Evolutionary conservation across 2,113 vertebrate genomes (phyloP).

Genomic region (Drymodes brunneopygia): DNA sequence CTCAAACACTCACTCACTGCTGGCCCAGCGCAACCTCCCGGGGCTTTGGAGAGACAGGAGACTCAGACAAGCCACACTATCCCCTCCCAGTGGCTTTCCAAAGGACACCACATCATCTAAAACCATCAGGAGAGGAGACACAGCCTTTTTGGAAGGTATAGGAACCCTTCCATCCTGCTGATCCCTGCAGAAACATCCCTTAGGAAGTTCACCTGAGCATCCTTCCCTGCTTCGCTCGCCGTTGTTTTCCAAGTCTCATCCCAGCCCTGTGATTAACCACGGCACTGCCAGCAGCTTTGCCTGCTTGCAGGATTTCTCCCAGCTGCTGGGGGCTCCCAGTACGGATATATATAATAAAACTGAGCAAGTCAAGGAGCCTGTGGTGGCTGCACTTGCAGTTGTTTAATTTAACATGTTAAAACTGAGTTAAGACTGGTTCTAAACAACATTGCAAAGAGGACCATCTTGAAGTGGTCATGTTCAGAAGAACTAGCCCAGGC

Average conservation of each 20-base stretch:
- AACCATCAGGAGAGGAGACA: not conserved
- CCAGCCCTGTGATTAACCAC: not conserved
- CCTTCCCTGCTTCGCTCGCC: not conserved
- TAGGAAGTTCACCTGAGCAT: not conserved
- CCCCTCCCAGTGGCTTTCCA: not conserved
- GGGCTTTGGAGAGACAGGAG: not conserved
- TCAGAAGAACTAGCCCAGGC: not conserved
- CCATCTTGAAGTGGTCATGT: not conserved
- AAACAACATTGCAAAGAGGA: not conserved
- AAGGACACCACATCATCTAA: too few relatives aligned
- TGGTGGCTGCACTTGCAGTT: not conserved
- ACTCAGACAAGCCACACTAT: not conserved
- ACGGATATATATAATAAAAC: not conserved
- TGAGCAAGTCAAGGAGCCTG: not conserved
- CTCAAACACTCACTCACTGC: not conserved
- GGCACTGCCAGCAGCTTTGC: not conserved
- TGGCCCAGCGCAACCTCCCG: accelerated
- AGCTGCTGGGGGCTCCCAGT: not conserved
- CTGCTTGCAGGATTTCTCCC: not conserved
- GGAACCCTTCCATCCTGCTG: not conserved
- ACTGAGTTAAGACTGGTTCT: not conserved
- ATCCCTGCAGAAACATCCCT: not conserved
- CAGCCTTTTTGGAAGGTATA: not conserved
- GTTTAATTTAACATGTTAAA: not conserved
- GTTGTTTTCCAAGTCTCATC: not conserved